Evolutionary conservation across 2,113 vertebrate species (phyloP).

Genomic region (Callocephalon fimbriatum): DNA sequence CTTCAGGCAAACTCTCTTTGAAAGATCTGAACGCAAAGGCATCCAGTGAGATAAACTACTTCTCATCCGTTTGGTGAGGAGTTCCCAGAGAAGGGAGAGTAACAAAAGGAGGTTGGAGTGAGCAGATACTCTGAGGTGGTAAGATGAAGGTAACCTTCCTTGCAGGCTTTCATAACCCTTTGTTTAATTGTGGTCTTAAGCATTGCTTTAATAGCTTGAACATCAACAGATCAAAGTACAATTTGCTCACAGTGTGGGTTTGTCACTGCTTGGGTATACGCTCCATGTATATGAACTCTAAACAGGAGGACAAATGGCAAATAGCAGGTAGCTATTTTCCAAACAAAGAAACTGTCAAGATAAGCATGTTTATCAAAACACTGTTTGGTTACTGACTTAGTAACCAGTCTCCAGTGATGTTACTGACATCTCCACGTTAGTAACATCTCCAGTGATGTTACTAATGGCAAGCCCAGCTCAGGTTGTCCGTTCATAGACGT

Average conservation of each 20-base stretch:
- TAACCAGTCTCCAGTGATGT: not conserved
- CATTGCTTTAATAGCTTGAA: not conserved
- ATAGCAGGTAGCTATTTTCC: not conserved
- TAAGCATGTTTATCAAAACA: not conserved
- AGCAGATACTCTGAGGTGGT: not conserved
- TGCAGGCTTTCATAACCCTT: not conserved
- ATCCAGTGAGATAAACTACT: not conserved
- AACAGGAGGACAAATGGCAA: not conserved
- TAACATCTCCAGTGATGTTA: not conserved
- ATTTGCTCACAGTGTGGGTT: not conserved
- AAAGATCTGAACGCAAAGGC: not conserved
- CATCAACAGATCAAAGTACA: not conserved
- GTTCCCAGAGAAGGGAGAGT: not conserved
- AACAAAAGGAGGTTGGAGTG: not conserved
- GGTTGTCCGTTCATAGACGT: not conserved
- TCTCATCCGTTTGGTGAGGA: not conserved
- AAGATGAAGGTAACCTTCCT: not conserved
- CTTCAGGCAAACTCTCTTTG: not conserved
- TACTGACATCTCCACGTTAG: not conserved
- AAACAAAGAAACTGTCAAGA: not conserved
- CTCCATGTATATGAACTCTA: not conserved
- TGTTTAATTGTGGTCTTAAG: not conserved
- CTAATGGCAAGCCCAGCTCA: not conserved
- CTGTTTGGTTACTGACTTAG: not conserved
- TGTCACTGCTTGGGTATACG: not conserved